These are phyloP conservation scores for Erebia ligea DNA, from an alignment of 2,888 invertebrate species.

Conservation along the genomic window DNA sequence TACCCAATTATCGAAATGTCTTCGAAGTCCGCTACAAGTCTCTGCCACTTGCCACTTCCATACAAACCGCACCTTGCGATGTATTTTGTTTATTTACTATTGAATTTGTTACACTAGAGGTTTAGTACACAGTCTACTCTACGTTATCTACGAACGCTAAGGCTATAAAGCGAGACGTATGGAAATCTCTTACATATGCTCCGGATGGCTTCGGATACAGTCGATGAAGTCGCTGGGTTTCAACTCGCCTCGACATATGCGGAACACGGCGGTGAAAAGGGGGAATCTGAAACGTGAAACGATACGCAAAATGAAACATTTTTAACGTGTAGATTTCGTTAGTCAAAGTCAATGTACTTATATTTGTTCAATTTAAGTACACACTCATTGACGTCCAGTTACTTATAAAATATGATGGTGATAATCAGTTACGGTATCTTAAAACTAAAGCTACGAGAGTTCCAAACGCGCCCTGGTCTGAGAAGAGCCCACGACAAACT, in stretches of 20 bases:
- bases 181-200: conserved; percentile 93
- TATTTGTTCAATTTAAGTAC: no score
- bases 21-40: not conserved
- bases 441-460: no score
- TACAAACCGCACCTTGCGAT: conserved; percentile 2
- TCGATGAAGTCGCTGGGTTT: conserved; percentile 92
- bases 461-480: no score
- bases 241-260: conserved; percentile 93
- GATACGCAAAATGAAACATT: no score
- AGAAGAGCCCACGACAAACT: no score
- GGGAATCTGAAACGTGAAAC: conserved; percentile 90
- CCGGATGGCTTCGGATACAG: conserved; percentile 97
- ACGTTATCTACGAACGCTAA: conserved; percentile 32
- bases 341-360: no score
- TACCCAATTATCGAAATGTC: not conserved
- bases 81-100: not conserved
- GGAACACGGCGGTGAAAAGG: conserved; percentile 96
- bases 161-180: conserved; percentile 19
- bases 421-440: no score
- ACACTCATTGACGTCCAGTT: no score
- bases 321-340: no score
- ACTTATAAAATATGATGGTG: no score
- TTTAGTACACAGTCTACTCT: conserved; percentile 17
- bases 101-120: not conserved
- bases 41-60: not conserved